Conservation (phyloP, 2,888 invertebrate species). For the Sinotaia quadrata region DNA sequence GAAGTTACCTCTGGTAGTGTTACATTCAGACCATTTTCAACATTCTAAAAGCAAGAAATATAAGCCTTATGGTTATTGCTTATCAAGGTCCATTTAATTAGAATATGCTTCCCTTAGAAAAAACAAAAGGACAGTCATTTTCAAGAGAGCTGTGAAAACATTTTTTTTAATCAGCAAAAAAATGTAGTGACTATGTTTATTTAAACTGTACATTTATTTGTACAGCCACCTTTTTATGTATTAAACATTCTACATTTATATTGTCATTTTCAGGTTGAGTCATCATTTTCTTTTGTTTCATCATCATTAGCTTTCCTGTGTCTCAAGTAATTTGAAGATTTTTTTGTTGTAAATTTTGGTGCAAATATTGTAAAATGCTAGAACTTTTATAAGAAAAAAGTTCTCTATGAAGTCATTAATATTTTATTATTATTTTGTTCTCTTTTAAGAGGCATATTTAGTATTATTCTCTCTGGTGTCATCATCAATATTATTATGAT, state of each 20-base stretch:
- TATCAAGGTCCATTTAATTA: too few species aligned
- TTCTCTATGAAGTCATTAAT: background rate
- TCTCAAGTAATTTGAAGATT: background rate
- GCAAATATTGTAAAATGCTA: background rate
- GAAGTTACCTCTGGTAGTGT: too few species aligned
- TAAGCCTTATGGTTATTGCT: too few species aligned
- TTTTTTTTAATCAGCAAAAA: too few species aligned
- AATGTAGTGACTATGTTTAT: too few species aligned
- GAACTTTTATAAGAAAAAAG: background rate
- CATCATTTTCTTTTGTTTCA: background rate
- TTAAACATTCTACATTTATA: background rate
- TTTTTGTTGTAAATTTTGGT: background rate
- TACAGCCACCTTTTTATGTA: too few species aligned
- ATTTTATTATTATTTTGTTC: conserved; percentile 75
- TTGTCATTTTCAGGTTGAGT: background rate
- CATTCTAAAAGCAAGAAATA: too few species aligned
- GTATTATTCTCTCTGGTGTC: background rate
- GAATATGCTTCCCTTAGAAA: too few species aligned
- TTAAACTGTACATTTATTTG: too few species aligned
- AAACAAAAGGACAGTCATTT: too few species aligned
- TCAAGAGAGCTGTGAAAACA: too few species aligned
- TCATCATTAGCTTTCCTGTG: background rate
- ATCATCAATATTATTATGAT: background rate
- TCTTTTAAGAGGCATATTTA: conserved; percentile 76
- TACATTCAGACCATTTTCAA: too few species aligned